Base-by-base conservation (phyloP, 1,140 invertebrate species). In the Drosophila subpulchrella region DNA sequence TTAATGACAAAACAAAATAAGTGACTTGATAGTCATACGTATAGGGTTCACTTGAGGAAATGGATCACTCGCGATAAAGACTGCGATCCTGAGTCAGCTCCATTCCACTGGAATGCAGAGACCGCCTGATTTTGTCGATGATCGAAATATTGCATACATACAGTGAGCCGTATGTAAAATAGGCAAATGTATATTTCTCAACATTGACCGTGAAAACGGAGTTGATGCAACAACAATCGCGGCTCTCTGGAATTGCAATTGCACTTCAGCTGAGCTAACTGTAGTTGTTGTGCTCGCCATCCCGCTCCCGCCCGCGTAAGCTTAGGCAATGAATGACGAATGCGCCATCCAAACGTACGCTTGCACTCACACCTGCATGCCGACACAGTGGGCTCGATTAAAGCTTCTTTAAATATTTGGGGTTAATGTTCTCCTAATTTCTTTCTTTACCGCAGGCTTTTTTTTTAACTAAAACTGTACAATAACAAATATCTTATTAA, bases 201-300 rank as follows among this genome's bases (percentile, higher is more conserved):
- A 54, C 78, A 76, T 81, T 81, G 78, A 81, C 78, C 73, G 66
- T 81, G 78, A 81, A 77, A 67, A 62, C 65, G 47, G 32, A 70
- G 63, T 75, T 58, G 62, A 44, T 66, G 72, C 65, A 76, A 61
- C 54, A 76, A 53, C 30, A 61, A 56, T 15, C 13, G n/a, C 13
- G 27, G n/a, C 13, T 32, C 27, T 13, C 20, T 62, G 57, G 50
- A 68, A 36, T 53, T n/a, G 30, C 59, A 61, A 53, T 57, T 36
- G 32, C 42, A 61, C 32, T 50, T 36, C 58, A 62, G 65, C 68
- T 51, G 70, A 17, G 53, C 38, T 75, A 75, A 70, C 66, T 75
- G 71, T 75, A 65, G 60, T 75, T 75, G 59, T 75, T 65, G 39
- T 48, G 30, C 44, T 15, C 32, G 30, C 51, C 32, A 20, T 59